Percentiles rank a stretch among this genome's conserved stretches.
These are phyloP conservation scores for Myioborus miniatus DNA, from an alignment of 2,797 vertebrate genomes.

Conservation along the genomic window DNA sequence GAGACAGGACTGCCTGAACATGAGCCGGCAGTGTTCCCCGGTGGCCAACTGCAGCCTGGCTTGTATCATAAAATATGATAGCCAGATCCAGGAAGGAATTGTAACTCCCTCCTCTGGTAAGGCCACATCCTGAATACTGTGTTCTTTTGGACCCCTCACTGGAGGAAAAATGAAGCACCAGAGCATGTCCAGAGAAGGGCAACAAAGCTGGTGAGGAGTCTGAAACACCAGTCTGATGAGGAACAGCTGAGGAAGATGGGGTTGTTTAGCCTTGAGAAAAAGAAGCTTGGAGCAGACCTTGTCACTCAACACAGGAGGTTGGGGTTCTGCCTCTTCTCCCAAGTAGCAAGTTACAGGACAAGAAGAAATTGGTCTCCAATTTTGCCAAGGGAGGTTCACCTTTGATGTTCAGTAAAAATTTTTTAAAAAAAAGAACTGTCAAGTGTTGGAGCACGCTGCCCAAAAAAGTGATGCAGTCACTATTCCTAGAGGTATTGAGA, in stretches of 20 bases:
- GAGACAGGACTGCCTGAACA: background rate
- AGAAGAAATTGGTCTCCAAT: background rate
- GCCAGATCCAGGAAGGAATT: background rate
- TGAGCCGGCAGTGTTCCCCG: background rate
- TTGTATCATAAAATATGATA: background rate
- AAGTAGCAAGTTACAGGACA: background rate
- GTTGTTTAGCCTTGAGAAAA: background rate
- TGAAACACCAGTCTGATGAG: too few species aligned
- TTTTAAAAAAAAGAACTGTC: background rate
- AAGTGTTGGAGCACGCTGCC: background rate
- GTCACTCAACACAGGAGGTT: background rate
- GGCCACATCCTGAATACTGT: background rate
- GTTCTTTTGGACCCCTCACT: background rate
- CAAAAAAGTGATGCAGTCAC: background rate
- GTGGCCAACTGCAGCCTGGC: background rate
- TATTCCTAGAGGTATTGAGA: background rate
- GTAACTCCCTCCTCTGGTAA: too few species aligned
- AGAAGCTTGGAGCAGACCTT: accelerated
- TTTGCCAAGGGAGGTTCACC: background rate
- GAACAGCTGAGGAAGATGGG: background rate
- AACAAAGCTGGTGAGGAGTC: background rate
- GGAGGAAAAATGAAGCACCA: background rate
- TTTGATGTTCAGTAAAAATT: background rate
- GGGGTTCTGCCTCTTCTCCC: background rate
- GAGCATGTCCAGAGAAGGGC: background rate